Base-by-base conservation (phyloP, 1,140 invertebrate genomes). In the Liolophura sinensis region DNA sequence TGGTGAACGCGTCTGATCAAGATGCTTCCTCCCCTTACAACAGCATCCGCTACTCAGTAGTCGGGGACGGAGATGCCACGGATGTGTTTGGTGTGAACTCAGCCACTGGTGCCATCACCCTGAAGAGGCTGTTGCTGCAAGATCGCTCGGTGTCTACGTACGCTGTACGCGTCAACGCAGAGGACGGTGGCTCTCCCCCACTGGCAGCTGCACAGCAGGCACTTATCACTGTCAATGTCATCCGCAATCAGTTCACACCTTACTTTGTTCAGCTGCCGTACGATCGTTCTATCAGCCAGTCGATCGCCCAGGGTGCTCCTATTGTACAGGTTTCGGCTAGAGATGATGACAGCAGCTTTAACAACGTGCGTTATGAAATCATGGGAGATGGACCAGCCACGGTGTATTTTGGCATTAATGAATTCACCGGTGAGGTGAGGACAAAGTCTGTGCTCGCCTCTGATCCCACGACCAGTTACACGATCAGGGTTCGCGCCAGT, bases 351-450 rank as follows among this genome's bases (percentile, higher is more conserved):
- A 40, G 31, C 31, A 20, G 46, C n/a, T 74, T 66, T 64, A 64
- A 70, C 15, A 59, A 31, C n/a, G 75, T 81, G 12, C 60, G 64
- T 49, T 81, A 78, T 61, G 54, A 67, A 40, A 67, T 81, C 40
- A 72, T 74, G 60, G 79, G 76, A 1, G 72, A 76, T 66, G 71
- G 66, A 11, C 27, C 60, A 31, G 68, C 75, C 16, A 60, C 73
- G 6, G 65, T 46, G 15, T 75, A 71, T 54, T 72, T 78, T 22
- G 20, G 40, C 0, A 70, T 78, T 27, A 25, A 67, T 55, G 50
- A 15, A 18, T 56, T 1, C 18, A 55, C 40, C 52, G 76, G 76
- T 25, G 24, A 31, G 11, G 64, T 78, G 18, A 47, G 31, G 3
- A 40, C 31, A 40, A 40, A 40, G 31, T 3, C 31, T 40, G 3